Conservation (phyloP, 23 tunicate species). For the Styela plicata region DNA sequence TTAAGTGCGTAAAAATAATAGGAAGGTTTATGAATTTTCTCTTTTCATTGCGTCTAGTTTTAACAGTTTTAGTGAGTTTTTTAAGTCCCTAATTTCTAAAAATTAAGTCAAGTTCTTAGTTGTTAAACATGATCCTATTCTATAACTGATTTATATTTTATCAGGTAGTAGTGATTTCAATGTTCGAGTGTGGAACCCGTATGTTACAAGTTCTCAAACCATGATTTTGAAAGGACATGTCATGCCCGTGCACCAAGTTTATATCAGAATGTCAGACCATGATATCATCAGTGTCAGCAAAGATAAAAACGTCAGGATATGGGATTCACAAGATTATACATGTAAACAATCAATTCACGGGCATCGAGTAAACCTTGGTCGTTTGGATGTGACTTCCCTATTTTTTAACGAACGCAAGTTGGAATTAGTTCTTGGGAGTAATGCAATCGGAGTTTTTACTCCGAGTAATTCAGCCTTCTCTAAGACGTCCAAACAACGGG, state of each 20-base stretch:
- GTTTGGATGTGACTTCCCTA: slow-evolving; percentile 2
- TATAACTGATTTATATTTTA: too few species aligned
- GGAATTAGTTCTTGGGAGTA: slow-evolving; percentile 8
- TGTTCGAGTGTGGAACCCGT: slow-evolving; percentile 57
- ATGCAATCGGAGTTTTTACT: slow-evolving; percentile 5
- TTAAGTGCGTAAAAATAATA: too few species aligned
- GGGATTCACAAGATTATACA: slow-evolving; percentile 15
- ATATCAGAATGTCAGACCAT: slow-evolving; percentile 38
- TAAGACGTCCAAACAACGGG: not conserved
- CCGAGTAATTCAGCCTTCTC: not conserved
- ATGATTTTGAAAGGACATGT: slow-evolving; percentile 55
- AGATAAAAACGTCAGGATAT: slow-evolving; percentile 16
- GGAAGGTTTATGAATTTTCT: too few species aligned
- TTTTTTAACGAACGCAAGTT: not conserved
- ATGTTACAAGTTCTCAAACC: slow-evolving; percentile 30
- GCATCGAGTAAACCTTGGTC: slow-evolving; percentile 4
- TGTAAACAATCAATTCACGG: slow-evolving; percentile 26
- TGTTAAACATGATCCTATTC: too few species aligned
- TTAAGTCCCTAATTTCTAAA: too few species aligned
- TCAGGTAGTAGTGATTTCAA: slow-evolving; percentile 50
- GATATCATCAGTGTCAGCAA: slow-evolving; percentile 50
- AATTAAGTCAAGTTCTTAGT: too few species aligned
- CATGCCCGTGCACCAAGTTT: slow-evolving; percentile 35
- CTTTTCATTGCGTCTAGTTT: too few species aligned
- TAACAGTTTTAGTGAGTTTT: too few species aligned